These are phyloP conservation scores for Sebastes minor DNA, from an alignment of 2,797 vertebrate genomes.

Conservation along the genomic window DNA sequence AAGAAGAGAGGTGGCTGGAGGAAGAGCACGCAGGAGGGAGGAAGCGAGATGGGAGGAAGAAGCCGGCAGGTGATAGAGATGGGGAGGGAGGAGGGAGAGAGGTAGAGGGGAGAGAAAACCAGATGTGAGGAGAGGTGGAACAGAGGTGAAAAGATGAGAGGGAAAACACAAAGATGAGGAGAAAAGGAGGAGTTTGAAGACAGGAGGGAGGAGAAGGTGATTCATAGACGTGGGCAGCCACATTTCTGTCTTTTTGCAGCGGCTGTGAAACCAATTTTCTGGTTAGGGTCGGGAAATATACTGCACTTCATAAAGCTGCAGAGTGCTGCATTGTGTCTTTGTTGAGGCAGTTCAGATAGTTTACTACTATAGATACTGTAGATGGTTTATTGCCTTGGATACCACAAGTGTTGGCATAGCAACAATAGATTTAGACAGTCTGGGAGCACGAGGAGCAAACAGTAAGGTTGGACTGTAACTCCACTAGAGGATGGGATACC, in stretches of 20 bases:
- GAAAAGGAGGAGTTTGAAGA: constrained; percentile 35
- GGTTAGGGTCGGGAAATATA: constrained; percentile 54
- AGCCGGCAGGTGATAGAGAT: background rate
- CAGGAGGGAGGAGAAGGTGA: constrained; percentile 52
- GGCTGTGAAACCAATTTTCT: constrained; percentile 70
- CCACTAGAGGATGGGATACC: background rate
- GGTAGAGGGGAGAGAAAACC: background rate
- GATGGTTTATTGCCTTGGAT: constrained; percentile 66
- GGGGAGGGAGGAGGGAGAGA: background rate
- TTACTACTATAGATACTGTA: constrained; percentile 62
- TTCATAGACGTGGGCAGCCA: constrained; percentile 64
- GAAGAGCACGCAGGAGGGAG: constrained; percentile 39
- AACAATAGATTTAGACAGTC: constrained; percentile 62
- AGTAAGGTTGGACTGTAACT: constrained; percentile 14
- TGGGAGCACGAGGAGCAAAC: constrained; percentile 5
- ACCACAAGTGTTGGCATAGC: constrained; percentile 63
- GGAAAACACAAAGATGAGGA: constrained; percentile 19
- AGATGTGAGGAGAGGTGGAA: constrained; percentile 13
- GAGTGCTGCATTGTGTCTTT: constrained; percentile 67
- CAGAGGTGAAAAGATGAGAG: constrained; percentile 24
- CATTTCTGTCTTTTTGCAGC: constrained; percentile 58
- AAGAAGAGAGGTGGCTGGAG: constrained; percentile 48
- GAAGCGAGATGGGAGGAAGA: constrained; percentile 40
- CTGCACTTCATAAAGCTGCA: constrained; percentile 66
- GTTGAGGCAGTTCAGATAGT: constrained; percentile 55